A percentile compares a stretch with the other conserved stretches of the same genome.
Conservation (phyloP, 2,888 invertebrate species). For the Heliconius erato region DNA sequence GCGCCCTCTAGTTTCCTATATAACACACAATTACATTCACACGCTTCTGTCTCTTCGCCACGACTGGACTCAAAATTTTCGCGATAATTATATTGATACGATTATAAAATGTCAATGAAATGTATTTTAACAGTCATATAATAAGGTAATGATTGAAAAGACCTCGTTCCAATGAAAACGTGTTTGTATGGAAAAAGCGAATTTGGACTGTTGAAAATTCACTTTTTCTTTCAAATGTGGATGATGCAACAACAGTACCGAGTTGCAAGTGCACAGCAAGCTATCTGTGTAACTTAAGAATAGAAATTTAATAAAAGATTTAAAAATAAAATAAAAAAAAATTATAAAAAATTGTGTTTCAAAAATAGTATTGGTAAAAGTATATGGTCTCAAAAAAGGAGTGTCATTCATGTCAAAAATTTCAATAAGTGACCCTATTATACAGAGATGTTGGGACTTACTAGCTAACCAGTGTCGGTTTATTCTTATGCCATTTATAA, state of each 20-base stretch:
- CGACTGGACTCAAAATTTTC: background rate
- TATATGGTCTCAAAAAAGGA: too few species aligned
- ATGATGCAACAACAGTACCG: constrained; percentile 39
- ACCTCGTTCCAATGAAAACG: constrained; percentile 7
- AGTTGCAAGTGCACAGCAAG: constrained; percentile 31
- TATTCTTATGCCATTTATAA: too few species aligned
- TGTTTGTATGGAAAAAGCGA: constrained; percentile 30
- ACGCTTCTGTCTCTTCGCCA: too few species aligned
- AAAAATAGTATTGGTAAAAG: too few species aligned
- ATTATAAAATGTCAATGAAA: background rate
- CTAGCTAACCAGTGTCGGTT: too few species aligned
- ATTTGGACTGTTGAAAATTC: constrained; percentile 27
- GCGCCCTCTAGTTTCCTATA: too few species aligned
- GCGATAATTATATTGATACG: background rate
- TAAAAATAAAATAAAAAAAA: background rate
- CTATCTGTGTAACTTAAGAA: background rate
- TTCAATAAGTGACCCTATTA: too few species aligned
- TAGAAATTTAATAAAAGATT: background rate
- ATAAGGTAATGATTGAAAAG: background rate
- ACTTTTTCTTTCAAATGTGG: constrained; percentile 26
- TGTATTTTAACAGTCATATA: background rate
- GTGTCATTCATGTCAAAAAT: too few species aligned
- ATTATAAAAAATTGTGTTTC: too few species aligned
- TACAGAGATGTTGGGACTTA: too few species aligned
- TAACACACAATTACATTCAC: background rate